phyloP scores from a whole-genome alignment of 2,888 invertebrate species.

The Chymomyza caudatula region DNA sequence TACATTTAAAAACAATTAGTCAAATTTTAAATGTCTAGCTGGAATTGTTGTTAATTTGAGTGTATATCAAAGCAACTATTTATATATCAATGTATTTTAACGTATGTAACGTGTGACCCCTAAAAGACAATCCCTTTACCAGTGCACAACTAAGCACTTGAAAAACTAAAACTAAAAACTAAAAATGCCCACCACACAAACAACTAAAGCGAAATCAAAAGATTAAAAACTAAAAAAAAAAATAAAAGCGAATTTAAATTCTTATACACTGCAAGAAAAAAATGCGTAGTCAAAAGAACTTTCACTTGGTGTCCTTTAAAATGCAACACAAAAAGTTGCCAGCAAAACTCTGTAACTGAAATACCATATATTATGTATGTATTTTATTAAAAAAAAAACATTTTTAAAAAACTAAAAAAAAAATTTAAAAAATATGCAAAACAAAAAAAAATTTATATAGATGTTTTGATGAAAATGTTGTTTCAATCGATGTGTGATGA shows the following conservation, averaged over 20 bases:
- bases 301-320: conserved; percentile 70
- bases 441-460: conserved; percentile 31
- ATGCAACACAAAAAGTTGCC: conserved; percentile 40
- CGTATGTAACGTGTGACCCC: conserved; percentile 42
- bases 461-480: conserved; percentile 54
- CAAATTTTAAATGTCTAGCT: conserved; percentile 47
- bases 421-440: conserved; percentile 11
- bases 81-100: conserved; percentile 60
- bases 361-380: conserved; percentile 50
- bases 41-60: conserved; percentile 18
- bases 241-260: conserved; percentile 62
- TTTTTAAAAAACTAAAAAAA: conserved; percentile 24
- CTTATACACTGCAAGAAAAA: conserved; percentile 46
- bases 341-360: conserved; percentile 44
- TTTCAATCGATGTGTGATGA: conserved; percentile 51
- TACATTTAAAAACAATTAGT: conserved; percentile 45
- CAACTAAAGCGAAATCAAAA: conserved; percentile 23
- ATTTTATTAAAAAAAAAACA: conserved; percentile 15
- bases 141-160: conserved; percentile 31
- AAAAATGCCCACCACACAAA: conserved; percentile 27
- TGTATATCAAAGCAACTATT: conserved; percentile 38
- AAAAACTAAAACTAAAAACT: conserved; percentile 33
- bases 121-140: conserved; percentile 69
- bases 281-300: conserved; percentile 67
- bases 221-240: conserved; percentile 9